Conservation (phyloP, 2,888 invertebrate genomes). For the Phorcus lineatus region DNA sequence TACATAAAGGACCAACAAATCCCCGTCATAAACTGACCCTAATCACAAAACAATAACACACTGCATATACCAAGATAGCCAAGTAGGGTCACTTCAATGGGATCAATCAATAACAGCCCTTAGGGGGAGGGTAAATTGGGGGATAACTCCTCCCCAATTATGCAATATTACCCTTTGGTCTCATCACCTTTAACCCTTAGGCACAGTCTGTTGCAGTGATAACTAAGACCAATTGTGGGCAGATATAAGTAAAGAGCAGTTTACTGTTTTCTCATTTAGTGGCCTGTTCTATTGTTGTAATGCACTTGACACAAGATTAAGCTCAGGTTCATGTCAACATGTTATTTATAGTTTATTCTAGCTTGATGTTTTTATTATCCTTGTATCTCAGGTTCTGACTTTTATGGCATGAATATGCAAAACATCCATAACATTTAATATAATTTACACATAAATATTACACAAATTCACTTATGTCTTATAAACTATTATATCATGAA, state of each 20-base stretch:
- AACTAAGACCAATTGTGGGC: no score
- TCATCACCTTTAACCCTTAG: neutral
- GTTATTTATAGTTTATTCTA: neutral
- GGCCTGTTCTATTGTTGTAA: neutral
- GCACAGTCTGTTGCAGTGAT: no score
- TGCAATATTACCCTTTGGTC: neutral
- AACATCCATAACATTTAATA: no score
- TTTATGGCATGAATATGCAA: neutral
- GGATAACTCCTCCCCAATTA: neutral
- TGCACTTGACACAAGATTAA: neutral
- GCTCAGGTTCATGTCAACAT: neutral
- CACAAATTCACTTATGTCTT: no score
- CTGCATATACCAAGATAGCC: neutral
- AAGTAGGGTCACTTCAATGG: neutral
- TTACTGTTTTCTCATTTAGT: neutral
- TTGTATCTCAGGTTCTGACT: neutral
- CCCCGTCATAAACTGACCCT: neutral
- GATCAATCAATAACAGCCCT: neutral
- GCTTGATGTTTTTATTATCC: neutral
- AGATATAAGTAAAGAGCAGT: neutral
- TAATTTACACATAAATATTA: no score
- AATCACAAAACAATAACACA: conserved; percentile 8
- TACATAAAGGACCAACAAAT: neutral
- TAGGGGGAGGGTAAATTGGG: neutral
- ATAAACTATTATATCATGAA: no score